Conservation (phyloP, 2,113 vertebrate species). For the Callopanchax toddi region DNA sequence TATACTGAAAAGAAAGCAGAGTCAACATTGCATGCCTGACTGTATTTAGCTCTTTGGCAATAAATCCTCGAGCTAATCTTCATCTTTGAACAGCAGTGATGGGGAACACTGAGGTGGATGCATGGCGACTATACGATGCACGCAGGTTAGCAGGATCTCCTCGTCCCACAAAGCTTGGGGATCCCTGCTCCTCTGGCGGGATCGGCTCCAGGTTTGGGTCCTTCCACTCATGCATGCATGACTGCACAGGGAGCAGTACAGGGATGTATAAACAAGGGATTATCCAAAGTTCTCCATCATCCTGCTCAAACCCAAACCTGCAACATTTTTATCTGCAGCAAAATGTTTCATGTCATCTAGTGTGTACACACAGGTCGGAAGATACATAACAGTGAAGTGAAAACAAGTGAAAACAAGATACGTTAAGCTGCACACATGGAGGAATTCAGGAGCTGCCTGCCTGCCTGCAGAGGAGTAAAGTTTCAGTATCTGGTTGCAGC, state of each 20-base stretch:
- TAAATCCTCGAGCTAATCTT: slow-evolving; percentile 51
- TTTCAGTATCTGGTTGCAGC: slow-evolving; percentile 65
- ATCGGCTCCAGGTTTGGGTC: slow-evolving; percentile 34
- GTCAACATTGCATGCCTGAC: slow-evolving; percentile 63
- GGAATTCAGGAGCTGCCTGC: slow-evolving; percentile 54
- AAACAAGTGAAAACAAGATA: slow-evolving; percentile 54
- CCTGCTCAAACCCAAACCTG: slow-evolving; percentile 51
- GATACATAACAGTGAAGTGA: slow-evolving; percentile 32
- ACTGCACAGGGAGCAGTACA: slow-evolving; percentile 64
- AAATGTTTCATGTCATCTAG: slow-evolving; percentile 31
- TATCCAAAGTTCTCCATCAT: slow-evolving; percentile 59
- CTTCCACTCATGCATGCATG: slow-evolving; percentile 70
- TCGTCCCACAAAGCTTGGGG: slow-evolving; percentile 41
- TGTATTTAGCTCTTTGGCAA: slow-evolving; percentile 45
- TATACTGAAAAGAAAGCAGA: slow-evolving; percentile 34
- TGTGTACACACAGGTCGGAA: slow-evolving; percentile 38
- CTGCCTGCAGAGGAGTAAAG: slow-evolving; percentile 32
- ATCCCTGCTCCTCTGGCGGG: slow-evolving; percentile 54
- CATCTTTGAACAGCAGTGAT: slow-evolving; percentile 52
- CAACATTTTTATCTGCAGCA: slow-evolving; percentile 49
- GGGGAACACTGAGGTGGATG: slow-evolving; percentile 33
- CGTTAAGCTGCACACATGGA: slow-evolving; percentile 22
- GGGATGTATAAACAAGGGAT: slow-evolving; percentile 67
- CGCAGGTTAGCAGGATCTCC: slow-evolving; percentile 50
- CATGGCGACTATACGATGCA: slow-evolving; percentile 42